These are phyloP conservation scores for Drosophila lacertosa DNA, from an alignment of 1,140 invertebrate genomes.

Conservation along the genomic window DNA sequence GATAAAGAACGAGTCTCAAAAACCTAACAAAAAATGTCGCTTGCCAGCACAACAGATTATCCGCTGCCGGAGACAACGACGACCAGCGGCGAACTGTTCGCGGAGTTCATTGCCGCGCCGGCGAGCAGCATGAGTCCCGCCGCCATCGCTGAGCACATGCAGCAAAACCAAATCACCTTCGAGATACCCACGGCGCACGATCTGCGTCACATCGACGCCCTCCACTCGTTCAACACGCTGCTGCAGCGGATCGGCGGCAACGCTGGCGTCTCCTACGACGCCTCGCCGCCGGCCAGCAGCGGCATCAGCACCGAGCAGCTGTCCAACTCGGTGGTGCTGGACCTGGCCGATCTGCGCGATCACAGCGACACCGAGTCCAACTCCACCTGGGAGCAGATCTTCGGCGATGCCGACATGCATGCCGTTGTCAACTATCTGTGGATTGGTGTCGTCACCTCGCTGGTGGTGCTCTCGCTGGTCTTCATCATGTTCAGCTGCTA, in stretches of 20 bases:
- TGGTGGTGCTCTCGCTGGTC: constrained; percentile 74
- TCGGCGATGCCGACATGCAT: constrained; percentile 76
- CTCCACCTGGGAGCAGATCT: constrained; percentile 49
- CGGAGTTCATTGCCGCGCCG: constrained; percentile 64
- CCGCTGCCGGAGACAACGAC: constrained; percentile 47
- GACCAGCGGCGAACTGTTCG: constrained; percentile 47
- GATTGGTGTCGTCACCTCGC: constrained; percentile 78
- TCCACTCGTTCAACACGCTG: constrained; percentile 75
- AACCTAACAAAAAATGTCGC: constrained; percentile 17
- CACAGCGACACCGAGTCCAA: constrained; percentile 22
- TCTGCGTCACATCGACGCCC: constrained; percentile 75
- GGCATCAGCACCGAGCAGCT: constrained; percentile 76
- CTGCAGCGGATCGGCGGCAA: constrained; percentile 75
- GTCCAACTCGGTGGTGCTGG: constrained; percentile 76
- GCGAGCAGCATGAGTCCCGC: constrained; percentile 80
- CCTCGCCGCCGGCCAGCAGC: constrained; percentile 32
- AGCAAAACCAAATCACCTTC: constrained; percentile 81
- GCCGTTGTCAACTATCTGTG: constrained; percentile 81
- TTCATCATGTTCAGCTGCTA: constrained; percentile 83
- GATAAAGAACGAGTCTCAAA: neutral
- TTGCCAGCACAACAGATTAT: constrained; percentile 59
- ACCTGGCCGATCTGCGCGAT: constrained; percentile 73
- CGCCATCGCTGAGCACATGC: constrained; percentile 73
- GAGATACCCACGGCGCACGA: constrained; percentile 78
- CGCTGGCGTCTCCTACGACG: constrained; percentile 43